Evolutionary conservation across 1,140 invertebrate genomes (phyloP), one percentile per base, ranked within the genome.

Genomic region (Aricia agestis): DNA sequence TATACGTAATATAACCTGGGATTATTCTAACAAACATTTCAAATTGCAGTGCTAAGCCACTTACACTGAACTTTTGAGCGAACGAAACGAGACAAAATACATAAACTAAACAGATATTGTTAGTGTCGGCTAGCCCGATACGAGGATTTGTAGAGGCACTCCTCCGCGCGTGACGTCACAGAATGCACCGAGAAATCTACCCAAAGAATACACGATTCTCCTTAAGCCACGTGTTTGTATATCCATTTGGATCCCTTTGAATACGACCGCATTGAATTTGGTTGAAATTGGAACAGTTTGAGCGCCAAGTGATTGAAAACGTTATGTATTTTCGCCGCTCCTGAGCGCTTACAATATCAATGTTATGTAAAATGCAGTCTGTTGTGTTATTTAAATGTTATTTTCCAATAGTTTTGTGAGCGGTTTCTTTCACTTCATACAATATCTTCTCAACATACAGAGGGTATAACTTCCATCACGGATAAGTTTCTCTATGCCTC

Each of bases 161-260:
- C 45, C 69, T 69, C 76, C 71, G 72, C 72, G 36, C 79, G 74
- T 70, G 73, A 74, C 78, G 76, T 78, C 78, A 77, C 75, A 76
- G 77, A 82, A 81, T 80, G 74, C 79, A 74, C 67, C 72, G 36
- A 71, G 76, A 77, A 78, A 78, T 78, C 72, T 76, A 69, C 66
- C 71, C 74, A 68, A 79, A 74, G 74, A 74, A 77, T 67, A 71
- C 73, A 75, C 70, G 66, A 72, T 36, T 61, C 74, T 71, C 72
- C 67, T 68, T 73, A 75, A 75, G 69, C 69, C 61, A 70, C 59
- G 74, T 83, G 71, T 82, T 83, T 83, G 77, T 79, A 68, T 80
- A 79, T 79, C 78, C 77, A 82, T 84, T 82, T 84, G 66, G 52
- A 74, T 72, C 61, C 36, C 61, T 74, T 72, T 71, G 75, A 74